Evolutionary conservation across 2,888 invertebrate genomes (phyloP).

Genomic region (Drosophila atroscutellata): DNA sequence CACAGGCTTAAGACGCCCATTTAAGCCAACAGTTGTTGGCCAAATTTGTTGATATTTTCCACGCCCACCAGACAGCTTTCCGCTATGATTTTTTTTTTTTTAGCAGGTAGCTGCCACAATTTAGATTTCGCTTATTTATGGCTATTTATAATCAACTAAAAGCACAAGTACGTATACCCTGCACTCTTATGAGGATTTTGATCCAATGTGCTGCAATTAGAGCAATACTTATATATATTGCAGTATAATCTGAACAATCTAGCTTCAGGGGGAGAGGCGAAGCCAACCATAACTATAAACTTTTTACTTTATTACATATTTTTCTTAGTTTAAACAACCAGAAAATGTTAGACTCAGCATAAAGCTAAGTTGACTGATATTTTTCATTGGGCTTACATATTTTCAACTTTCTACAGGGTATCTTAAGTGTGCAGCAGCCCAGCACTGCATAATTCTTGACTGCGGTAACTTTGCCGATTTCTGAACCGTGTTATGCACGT

Average conservation of each 20-base stretch:
- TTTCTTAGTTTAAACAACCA: background rate
- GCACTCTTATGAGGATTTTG: background rate
- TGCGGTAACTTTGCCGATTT: constrained; percentile 28
- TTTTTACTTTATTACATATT: no score
- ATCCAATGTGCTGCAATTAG: background rate
- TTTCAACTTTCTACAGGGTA: constrained; percentile 28
- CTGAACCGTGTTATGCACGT: constrained; percentile 49
- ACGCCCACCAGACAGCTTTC: constrained; percentile 46
- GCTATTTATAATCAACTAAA: constrained; percentile 21
- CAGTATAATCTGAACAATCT: no score
- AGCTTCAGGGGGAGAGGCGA: no score
- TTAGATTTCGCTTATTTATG: constrained; percentile 56
- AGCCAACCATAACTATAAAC: background rate
- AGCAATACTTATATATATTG: background rate
- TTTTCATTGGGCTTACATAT: background rate
- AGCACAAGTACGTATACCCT: constrained; percentile 29
- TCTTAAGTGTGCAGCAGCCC: background rate
- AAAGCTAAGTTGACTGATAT: background rate
- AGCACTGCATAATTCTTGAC: constrained; percentile 9
- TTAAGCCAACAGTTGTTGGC: constrained; percentile 61
- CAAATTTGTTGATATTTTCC: constrained; percentile 51
- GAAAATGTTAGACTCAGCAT: background rate
- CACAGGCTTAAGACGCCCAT: constrained; percentile 49
- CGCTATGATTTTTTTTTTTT: constrained; percentile 1
- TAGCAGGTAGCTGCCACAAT: constrained; percentile 58